These are phyloP conservation scores for Heterodera carotae DNA, from an alignment of 1,140 invertebrate genomes.

Conservation along the genomic window DNA sequence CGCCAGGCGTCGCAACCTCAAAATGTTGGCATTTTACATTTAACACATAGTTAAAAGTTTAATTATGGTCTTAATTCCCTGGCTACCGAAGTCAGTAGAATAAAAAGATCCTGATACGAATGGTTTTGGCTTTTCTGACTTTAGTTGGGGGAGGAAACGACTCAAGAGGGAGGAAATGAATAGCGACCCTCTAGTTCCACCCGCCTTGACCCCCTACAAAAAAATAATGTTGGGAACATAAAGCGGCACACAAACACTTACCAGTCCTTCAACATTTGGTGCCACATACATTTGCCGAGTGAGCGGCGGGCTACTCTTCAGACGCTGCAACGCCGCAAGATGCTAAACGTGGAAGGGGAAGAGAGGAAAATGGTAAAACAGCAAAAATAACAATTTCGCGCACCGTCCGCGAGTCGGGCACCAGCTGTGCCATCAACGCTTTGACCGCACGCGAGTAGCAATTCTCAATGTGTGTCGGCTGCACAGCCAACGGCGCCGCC, in stretches of 20 bases:
- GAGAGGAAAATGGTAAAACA: not conserved
- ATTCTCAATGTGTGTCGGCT: constrained; percentile 17
- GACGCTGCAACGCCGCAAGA: constrained; percentile 10
- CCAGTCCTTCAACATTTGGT: constrained; percentile 44
- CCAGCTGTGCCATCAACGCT: constrained; percentile 12
- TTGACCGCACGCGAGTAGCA: constrained; percentile 27
- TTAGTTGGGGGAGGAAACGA: too few species aligned
- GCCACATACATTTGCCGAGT: constrained; percentile 46
- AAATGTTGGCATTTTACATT: too few species aligned
- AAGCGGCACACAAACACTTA: constrained; percentile 16
- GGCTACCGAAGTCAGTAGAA: not conserved
- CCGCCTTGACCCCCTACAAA: too few species aligned
- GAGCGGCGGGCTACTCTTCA: constrained; percentile 19
- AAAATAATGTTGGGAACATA: too few species aligned
- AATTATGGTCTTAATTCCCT: too few species aligned
- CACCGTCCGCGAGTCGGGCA: not conserved
- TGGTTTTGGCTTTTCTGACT: too few species aligned
- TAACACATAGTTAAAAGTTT: too few species aligned
- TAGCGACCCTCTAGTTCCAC: too few species aligned
- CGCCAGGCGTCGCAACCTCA: constrained; percentile 4
- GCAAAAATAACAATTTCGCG: not conserved
- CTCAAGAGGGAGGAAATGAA: too few species aligned
- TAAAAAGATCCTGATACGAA: too few species aligned
- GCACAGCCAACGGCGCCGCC: too few species aligned
- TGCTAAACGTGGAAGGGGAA: not conserved